Conservation (phyloP, 30 jellyfish, hydroid and myxozoan species). For the Cassiopea xamachana region DNA sequence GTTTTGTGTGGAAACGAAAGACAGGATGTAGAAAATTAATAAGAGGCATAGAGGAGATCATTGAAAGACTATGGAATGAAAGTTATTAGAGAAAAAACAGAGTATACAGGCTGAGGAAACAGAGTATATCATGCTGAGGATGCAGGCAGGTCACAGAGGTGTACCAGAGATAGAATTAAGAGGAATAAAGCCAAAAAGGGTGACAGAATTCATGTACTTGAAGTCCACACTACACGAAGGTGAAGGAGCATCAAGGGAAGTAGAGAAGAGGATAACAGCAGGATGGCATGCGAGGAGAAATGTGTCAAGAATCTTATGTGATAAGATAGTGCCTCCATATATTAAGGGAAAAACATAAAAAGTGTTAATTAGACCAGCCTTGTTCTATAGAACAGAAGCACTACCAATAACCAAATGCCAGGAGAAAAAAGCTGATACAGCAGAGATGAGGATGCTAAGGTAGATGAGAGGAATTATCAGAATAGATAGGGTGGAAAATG, state of each 20-base stretch:
- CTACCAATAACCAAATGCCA: neutral
- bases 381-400: neutral
- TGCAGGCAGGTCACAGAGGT: neutral
- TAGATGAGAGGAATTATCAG: neutral
- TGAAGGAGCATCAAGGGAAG: neutral
- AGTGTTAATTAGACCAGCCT: neutral
- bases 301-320: neutral
- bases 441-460: slow-evolving; percentile 3
- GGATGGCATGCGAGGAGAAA: neutral
- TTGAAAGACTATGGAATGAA: neutral
- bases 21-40: neutral
- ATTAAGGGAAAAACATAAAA: neutral
- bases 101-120: too few relatives aligned
- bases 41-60: neutral
- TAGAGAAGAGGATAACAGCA: neutral
- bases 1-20: neutral
- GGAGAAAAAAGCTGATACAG: neutral
- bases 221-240: neutral
- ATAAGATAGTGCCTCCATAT: neutral
- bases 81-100: neutral
- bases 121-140: neutral
- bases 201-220: neutral
- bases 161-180: neutral
- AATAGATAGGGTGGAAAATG: neutral
- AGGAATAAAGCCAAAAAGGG: neutral